Conservation (phyloP, 1,140 invertebrate species). For the Pseudomyrmex flavicornis region DNA sequence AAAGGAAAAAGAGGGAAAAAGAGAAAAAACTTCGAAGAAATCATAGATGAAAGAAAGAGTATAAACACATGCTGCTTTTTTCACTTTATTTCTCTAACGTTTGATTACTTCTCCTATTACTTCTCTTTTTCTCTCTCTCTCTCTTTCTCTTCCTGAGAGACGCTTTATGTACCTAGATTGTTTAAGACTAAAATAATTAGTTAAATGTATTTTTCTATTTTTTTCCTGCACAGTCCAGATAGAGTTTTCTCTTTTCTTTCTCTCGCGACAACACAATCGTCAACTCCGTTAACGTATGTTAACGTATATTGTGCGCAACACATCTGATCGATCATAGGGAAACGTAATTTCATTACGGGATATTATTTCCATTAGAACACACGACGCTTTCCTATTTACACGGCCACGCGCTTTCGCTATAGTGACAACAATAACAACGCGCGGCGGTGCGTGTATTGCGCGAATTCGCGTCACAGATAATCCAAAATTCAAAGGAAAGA, state of each 20-base stretch:
- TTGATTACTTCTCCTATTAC: too few relatives aligned
- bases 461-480: constrained; percentile 32
- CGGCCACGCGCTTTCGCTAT: constrained; percentile 16
- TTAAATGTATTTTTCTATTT: constrained; percentile 18
- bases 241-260: neutral
- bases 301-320: neutral
- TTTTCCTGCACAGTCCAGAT: neutral
- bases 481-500: constrained; percentile 55
- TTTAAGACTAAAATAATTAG: too few relatives aligned
- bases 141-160: too few relatives aligned
- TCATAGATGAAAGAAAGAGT: neutral
- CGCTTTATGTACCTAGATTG: too few relatives aligned
- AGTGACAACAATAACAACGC: constrained; percentile 43
- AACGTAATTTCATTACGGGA: constrained; percentile 58
- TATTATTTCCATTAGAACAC: constrained; percentile 56
- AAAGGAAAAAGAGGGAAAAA: neutral
- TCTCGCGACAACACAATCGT: constrained; percentile 50
- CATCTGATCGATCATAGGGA: constrained; percentile 54
- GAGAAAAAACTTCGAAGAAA: neutral
- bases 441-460: neutral
- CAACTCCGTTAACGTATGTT: constrained; percentile 24
- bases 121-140: too few relatives aligned
- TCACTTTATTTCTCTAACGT: too few relatives aligned
- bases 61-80: too few relatives aligned
- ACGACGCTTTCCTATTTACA: constrained; percentile 51